Evolutionary conservation across 2,888 invertebrate species (phyloP).

Genomic region (Thereva nobilitata): DNA sequence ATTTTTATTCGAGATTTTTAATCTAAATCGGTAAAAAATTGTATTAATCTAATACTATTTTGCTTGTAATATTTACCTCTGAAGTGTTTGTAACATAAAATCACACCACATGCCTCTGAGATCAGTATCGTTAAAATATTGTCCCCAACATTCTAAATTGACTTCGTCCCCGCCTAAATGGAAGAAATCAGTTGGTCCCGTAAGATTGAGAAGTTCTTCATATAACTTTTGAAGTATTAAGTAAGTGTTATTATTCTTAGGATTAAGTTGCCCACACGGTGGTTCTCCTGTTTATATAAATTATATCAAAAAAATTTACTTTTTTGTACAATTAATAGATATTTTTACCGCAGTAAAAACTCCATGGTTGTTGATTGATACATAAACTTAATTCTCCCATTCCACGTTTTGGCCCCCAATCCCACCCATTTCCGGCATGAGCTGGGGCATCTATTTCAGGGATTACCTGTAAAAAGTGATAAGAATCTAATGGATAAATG

Average conservation of each 20-base stretch:
- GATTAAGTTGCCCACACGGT: slow-evolving; percentile 84
- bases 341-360: slow-evolving; percentile 69
- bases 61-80: slow-evolving; percentile 49
- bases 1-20: slow-evolving; percentile 57
- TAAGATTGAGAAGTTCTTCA: slow-evolving; percentile 72
- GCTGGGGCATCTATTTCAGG: slow-evolving; percentile 91
- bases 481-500: slow-evolving; percentile 1
- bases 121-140: slow-evolving; percentile 75
- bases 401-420: slow-evolving; percentile 76
- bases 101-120: slow-evolving; percentile 79
- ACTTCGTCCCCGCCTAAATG: slow-evolving; percentile 75
- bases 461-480: slow-evolving; percentile 67
- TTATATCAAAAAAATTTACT: slow-evolving; percentile 25
- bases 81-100: slow-evolving; percentile 70
- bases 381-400: slow-evolving; percentile 80
- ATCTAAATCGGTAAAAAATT: slow-evolving; percentile 43
- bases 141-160: slow-evolving; percentile 78
- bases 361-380: slow-evolving; percentile 81
- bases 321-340: slow-evolving; percentile 3
- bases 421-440: slow-evolving; percentile 86
- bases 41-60: background rate
- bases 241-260: slow-evolving; percentile 77
- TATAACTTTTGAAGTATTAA: slow-evolving; percentile 74
- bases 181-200: slow-evolving; percentile 76
- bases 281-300: slow-evolving; percentile 63